phyloP scores from a whole-genome alignment of 2,888 invertebrate genomes.

The Drosophila niveifrons region DNA sequence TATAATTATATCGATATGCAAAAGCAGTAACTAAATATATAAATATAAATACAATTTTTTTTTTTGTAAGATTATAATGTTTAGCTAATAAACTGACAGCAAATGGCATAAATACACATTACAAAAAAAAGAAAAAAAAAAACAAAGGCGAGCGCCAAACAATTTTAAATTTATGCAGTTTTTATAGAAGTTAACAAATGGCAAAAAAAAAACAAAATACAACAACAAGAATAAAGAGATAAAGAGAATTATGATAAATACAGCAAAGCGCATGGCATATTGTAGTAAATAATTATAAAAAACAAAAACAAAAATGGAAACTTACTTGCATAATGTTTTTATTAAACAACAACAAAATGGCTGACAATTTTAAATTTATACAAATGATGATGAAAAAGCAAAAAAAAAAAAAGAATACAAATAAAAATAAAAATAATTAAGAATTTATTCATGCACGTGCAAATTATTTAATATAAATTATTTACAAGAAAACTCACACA shows the following conservation, averaged over 20 bases:
- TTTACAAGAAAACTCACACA: constrained; percentile 38
- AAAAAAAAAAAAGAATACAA: constrained; percentile 5
- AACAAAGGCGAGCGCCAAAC: constrained; percentile 52
- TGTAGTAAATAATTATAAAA: constrained; percentile 31
- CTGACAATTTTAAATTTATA: constrained; percentile 80
- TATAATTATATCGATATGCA: constrained; percentile 14
- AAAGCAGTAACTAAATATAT: constrained; percentile 20
- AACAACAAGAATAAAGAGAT: constrained; percentile 21
- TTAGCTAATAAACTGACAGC: constrained; percentile 53
- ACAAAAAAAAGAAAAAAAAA: neutral
- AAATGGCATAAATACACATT: constrained; percentile 34
- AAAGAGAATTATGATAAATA: constrained; percentile 15
- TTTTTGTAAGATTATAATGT: constrained; percentile 51
- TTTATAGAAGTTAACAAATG: constrained; percentile 60
- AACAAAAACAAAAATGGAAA: no score
- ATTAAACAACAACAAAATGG: constrained; percentile 70
- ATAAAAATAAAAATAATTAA: constrained; percentile 44
- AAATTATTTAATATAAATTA: constrained; percentile 70
- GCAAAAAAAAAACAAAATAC: constrained; percentile 43
- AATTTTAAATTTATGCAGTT: constrained; percentile 75
- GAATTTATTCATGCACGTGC: constrained; percentile 78
- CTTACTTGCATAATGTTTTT: constrained; percentile 69
- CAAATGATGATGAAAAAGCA: constrained; percentile 32
- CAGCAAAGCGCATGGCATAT: constrained; percentile 27
- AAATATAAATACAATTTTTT: constrained; percentile 18